phyloP scores from a whole-genome alignment of 2,113 vertebrate species.

The Mugil cephalus region DNA sequence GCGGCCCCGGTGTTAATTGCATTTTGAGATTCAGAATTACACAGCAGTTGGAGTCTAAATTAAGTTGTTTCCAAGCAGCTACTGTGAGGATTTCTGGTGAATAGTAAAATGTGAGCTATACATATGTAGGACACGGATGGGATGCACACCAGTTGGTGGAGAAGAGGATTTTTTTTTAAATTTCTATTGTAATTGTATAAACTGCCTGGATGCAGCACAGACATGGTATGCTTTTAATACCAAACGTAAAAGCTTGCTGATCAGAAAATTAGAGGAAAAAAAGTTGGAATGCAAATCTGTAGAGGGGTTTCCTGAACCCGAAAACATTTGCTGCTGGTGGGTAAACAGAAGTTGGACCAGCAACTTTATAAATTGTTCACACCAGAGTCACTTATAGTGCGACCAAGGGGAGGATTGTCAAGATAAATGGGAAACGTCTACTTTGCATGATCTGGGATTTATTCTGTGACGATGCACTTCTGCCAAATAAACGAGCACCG shows the following conservation, averaged over 20 bases:
- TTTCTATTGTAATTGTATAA: no score
- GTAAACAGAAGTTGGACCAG: conserved; percentile 10
- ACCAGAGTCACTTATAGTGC: no score
- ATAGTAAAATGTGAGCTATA: conserved; percentile 65
- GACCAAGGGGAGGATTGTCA: neutral
- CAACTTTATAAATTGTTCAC: no score
- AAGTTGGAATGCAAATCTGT: neutral
- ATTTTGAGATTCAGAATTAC: conserved; percentile 67
- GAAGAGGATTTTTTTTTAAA: no score
- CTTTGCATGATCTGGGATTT: conserved; percentile 57
- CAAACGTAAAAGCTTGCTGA: no score
- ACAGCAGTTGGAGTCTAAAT: conserved; percentile 55
- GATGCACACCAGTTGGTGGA: conserved; percentile 32
- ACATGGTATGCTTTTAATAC: no score
- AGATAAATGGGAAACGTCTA: conserved; percentile 43
- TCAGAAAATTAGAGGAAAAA: no score
- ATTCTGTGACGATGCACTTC: conserved; percentile 6
- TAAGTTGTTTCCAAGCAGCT: conserved; percentile 67
- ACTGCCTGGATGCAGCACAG: no score
- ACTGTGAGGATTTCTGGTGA: conserved; percentile 54
- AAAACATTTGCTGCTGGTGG: conserved; percentile 21
- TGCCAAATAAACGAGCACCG: conserved; percentile 28
- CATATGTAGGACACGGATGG: conserved; percentile 40
- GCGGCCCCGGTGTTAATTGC: conserved; percentile 79
- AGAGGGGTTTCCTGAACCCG: no score